Evolutionary conservation across 2,113 vertebrate genomes (phyloP), one percentile per base, ranked within the genome.

Genomic region (Gymnogyps californianus): DNA sequence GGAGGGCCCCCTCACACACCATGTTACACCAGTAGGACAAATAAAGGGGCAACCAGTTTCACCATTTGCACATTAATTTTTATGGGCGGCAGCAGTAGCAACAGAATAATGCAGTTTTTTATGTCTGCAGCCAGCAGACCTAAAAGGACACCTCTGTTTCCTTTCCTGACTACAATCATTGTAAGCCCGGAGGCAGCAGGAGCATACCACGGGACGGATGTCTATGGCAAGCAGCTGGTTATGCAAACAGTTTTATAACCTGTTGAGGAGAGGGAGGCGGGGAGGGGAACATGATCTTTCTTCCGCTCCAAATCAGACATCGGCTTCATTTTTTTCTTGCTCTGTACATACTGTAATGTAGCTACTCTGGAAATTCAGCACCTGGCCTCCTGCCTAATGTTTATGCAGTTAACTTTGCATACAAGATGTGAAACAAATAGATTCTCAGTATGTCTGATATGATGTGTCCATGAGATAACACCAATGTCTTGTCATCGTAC

Each of bases 21-120:
- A 15, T 0, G 0, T 76, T 57, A 31, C 2, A 0, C n/a, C 3
- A 5, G 19, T 8, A 85, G 93, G 40, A 64, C 13, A 88, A 96
- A 87, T 47, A 83, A 74, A 87, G 19, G 54, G 34, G 75, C 18
- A 57, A 77, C 14, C 58, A 28, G 2, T 62, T 52, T 74, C 75
- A 88, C 12, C 32, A 44, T 11, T 8, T 12, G 46, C 61, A 69
- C 47, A 17, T 64, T 47, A 58, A 54, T 49, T 89, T 78, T 91
- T 55, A 54, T 0, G 0, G 55, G 58, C 8, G 7, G 57, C 46
- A 38, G 51, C 21, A 31, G 72, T 0, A 47, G 70, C 0, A 4
- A 52, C 61, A 89, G 77, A 51, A 13, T 9, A 61, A 25, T 1
- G 49, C 38, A 34, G 22, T 16, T 80, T 80, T 59, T 38, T 34